These are phyloP conservation scores for Cancer borealis DNA, from an alignment of 2,888 invertebrate species.

Conservation along the genomic window DNA sequence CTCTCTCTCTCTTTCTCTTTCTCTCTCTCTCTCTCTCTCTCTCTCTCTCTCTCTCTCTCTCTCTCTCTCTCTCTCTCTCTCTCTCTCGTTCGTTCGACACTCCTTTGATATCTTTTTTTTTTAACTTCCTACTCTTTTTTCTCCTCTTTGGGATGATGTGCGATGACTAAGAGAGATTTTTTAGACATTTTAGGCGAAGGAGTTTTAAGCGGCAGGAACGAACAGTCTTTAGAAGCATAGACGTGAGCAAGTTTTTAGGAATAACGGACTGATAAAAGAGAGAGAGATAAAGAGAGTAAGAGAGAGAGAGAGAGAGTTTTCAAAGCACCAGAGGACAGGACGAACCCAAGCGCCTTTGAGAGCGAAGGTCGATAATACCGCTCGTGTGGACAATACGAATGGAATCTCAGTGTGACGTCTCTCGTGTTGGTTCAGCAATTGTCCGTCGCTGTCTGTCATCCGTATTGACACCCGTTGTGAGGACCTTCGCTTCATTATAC, in stretches of 20 bases:
- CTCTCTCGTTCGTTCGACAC: not conserved
- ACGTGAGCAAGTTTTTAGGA: not conserved
- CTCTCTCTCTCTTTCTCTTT: not conserved
- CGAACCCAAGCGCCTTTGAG: not conserved
- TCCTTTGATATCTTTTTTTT: constrained; percentile 4
- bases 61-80: not conserved
- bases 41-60: not conserved
- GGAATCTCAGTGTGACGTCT: not conserved
- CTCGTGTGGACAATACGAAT: constrained; percentile 21
- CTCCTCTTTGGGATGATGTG: not conserved
- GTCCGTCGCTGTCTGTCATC: constrained; percentile 34
- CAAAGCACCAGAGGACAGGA: not conserved
- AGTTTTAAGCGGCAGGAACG: not conserved
- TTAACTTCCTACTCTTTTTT: not conserved
- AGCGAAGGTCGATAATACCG: not conserved
- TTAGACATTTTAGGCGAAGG: not conserved
- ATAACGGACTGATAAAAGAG: not conserved
- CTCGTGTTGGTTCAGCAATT: constrained; percentile 12
- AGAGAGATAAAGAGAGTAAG: not conserved
- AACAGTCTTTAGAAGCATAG: not conserved
- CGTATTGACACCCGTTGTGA: constrained; percentile 40
- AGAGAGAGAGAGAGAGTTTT: not conserved
- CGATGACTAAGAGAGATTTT: not conserved
- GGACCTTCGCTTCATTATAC: constrained; percentile 35
- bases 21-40: constrained; percentile 1